Conservation (phyloP, 1,140 invertebrate species). For the Caenorhabditis tropicalis region DNA sequence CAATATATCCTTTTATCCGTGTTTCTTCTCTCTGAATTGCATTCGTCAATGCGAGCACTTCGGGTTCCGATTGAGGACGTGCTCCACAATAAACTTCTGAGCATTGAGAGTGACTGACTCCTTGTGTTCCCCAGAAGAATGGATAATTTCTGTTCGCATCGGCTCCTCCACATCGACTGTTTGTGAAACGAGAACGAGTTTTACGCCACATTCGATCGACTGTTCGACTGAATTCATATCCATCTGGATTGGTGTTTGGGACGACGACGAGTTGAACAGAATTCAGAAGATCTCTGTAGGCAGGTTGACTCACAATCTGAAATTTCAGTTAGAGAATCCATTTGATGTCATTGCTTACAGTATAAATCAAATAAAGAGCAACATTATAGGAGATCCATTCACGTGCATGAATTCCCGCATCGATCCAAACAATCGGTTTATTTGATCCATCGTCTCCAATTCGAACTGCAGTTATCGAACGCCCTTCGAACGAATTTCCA, state of each 20-base stretch:
- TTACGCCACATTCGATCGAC: conserved; percentile 73
- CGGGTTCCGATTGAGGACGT: conserved; percentile 60
- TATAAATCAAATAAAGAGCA: conserved; percentile 63
- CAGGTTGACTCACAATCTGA: conserved; percentile 36
- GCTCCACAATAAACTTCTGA: conserved; percentile 62
- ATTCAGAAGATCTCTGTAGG: conserved; percentile 58
- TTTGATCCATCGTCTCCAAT: conserved; percentile 10
- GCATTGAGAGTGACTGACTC: conserved; percentile 59
- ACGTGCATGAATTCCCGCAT: conserved; percentile 70
- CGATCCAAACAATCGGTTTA: conserved; percentile 64
- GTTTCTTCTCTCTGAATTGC: conserved; percentile 55
- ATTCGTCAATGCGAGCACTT: conserved; percentile 55
- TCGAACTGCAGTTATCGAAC: not conserved
- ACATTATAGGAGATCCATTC: conserved; percentile 71
- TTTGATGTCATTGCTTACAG: conserved; percentile 17
- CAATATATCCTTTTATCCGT: conserved; percentile 63
- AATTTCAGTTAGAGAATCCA: not conserved
- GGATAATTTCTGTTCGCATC: conserved; percentile 74
- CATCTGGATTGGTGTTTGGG: conserved; percentile 74
- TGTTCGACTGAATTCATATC: conserved; percentile 72
- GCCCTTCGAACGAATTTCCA: conserved; percentile 29
- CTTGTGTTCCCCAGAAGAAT: conserved; percentile 71
- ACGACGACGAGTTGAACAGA: conserved; percentile 71
- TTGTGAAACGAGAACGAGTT: conserved; percentile 61
- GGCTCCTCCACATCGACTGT: conserved; percentile 68